A percentile compares a stretch with the other conserved stretches of the same genome.
These are phyloP conservation scores for Eristalis arbustorum DNA, from an alignment of 2,888 invertebrate species.

Conservation along the genomic window DNA sequence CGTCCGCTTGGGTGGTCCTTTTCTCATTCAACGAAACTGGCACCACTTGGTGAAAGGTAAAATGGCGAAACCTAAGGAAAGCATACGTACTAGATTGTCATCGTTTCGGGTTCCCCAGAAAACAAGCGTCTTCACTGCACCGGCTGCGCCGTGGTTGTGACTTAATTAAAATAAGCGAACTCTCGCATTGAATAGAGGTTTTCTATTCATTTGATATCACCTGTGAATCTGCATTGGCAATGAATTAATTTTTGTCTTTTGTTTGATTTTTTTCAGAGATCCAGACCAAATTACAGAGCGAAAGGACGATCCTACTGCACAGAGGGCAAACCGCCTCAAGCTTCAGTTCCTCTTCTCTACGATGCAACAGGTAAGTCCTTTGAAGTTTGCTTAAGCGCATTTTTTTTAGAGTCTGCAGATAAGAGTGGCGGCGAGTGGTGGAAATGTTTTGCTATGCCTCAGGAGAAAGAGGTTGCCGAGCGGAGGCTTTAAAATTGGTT, in stretches of 20 bases:
- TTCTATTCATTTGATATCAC: background rate
- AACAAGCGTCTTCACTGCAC: background rate
- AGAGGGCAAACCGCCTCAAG: slow-evolving; percentile 4
- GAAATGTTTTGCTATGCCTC: no score
- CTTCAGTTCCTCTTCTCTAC: background rate
- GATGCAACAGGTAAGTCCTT: background rate
- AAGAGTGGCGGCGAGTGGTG: background rate
- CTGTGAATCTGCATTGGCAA: background rate
- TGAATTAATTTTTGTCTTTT: background rate
- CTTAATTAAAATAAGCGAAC: background rate
- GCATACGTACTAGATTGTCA: background rate
- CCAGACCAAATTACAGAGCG: slow-evolving; percentile 30
- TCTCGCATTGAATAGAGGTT: background rate
- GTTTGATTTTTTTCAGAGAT: slow-evolving; percentile 39
- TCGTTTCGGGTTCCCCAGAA: background rate
- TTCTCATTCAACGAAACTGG: background rate
- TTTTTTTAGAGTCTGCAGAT: background rate
- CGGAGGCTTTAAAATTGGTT: no score
- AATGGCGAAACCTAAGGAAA: background rate
- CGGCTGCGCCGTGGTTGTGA: background rate
- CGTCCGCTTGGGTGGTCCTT: background rate
- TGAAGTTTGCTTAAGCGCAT: background rate
- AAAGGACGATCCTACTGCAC: slow-evolving; percentile 37
- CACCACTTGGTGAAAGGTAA: background rate
- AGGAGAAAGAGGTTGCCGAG: no score